Conservation (phyloP, 2,113 vertebrate genomes). For the Xenopus laevis region DNA sequence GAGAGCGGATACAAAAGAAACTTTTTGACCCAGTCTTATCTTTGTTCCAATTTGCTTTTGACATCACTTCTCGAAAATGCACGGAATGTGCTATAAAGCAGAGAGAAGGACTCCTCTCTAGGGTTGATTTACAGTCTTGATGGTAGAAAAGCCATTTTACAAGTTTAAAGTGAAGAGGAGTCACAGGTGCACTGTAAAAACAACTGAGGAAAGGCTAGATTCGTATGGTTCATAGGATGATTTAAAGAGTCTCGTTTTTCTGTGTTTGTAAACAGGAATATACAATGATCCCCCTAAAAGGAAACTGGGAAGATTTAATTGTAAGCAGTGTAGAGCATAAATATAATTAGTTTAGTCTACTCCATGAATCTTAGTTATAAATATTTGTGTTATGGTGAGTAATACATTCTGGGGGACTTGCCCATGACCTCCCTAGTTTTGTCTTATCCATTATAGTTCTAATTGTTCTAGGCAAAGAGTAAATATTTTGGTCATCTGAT, state of each 20-base stretch:
- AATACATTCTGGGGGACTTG: slow-evolving; percentile 37
- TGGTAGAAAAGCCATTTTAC: slow-evolving; percentile 54
- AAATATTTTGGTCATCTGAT: slow-evolving; percentile 59
- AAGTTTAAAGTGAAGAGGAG: slow-evolving; percentile 52
- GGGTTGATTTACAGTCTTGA: slow-evolving; percentile 54
- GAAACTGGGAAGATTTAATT: slow-evolving; percentile 33
- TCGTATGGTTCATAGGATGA: neutral
- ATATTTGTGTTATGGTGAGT: slow-evolving; percentile 46
- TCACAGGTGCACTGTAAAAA: slow-evolving; percentile 54
- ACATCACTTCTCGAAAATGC: slow-evolving; percentile 50
- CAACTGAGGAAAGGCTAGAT: slow-evolving; percentile 37
- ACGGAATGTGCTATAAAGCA: slow-evolving; percentile 57
- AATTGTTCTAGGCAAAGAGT: slow-evolving; percentile 49
- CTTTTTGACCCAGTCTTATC: slow-evolving; percentile 53
- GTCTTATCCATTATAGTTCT: slow-evolving; percentile 46
- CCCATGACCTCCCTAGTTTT: slow-evolving; percentile 44
- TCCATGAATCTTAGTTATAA: slow-evolving; percentile 46
- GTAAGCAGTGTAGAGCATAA: slow-evolving; percentile 37
- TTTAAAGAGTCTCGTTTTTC: slow-evolving; percentile 12
- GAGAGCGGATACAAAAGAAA: slow-evolving; percentile 48
- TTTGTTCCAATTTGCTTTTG: slow-evolving; percentile 52
- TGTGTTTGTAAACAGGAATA: slow-evolving; percentile 45
- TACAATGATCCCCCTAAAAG: slow-evolving; percentile 12
- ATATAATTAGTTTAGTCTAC: slow-evolving; percentile 30
- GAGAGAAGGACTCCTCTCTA: slow-evolving; percentile 51